Percentiles rank a stretch among this genome's conserved stretches.
Evolutionary conservation across 2,113 vertebrate species (phyloP).

Genomic region (Buteo buteo): DNA sequence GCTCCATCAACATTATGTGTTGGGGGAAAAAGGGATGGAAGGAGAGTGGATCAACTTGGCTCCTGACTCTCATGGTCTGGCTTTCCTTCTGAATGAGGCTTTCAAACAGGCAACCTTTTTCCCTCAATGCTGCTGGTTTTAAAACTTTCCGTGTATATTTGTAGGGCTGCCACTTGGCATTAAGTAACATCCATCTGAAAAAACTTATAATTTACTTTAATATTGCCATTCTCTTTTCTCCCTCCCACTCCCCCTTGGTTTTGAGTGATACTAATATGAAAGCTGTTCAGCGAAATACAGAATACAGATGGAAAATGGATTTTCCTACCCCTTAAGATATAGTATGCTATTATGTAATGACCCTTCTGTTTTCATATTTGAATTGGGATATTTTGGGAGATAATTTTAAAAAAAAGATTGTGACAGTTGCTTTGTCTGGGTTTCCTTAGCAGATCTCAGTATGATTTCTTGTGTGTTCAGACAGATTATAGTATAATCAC

Average conservation of each 20-base stretch:
- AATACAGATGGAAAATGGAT: neutral
- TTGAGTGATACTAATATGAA: no score
- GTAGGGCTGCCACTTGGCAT: neutral
- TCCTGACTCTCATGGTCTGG: neutral
- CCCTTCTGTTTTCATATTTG: neutral
- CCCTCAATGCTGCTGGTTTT: neutral
- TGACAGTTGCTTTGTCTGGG: neutral
- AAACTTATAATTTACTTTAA: neutral
- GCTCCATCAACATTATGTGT: accelerated
- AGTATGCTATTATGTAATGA: neutral
- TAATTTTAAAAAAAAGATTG: neutral
- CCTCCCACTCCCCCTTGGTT: neutral
- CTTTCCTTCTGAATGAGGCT: neutral
- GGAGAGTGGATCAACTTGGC: neutral
- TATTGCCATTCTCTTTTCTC: neutral
- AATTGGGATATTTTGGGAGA: neutral
- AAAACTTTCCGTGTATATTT: neutral
- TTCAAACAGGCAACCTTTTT: neutral
- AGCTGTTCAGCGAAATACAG: neutral
- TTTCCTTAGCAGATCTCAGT: neutral
- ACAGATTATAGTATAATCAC: neutral
- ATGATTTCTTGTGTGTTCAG: neutral
- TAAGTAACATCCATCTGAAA: neutral
- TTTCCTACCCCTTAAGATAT: neutral
- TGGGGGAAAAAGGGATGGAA: neutral